Evolutionary conservation across 2,797 vertebrate genomes (phyloP), one percentile per base, ranked within the genome.

Genomic region (Columba guinea): DNA sequence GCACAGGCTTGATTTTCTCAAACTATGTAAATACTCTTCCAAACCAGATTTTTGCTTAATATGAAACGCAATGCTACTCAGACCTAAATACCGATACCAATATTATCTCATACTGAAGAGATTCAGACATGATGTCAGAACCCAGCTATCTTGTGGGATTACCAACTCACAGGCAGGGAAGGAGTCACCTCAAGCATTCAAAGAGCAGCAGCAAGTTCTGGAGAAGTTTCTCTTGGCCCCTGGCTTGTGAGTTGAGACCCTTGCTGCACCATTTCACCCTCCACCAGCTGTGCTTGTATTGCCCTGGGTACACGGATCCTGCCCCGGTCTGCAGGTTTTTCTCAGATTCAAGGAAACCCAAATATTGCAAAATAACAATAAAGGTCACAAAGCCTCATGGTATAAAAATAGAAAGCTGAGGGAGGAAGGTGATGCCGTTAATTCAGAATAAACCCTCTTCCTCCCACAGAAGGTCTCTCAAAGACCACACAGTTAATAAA

Each of bases 211-310:
- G 20, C 7, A 39, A 49, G 27, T 62, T 30, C 30, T 6, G 26
- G 46, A 81, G 52, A 88, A 69, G 62, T 37, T 52, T 26, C 28
- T 59, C 28, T 65, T 48, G 22, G 56, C 26, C 21, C 24, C 71
- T 5, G 4, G 44, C 39, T 23, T 23, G 24, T 19, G 34, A 59
- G 34, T 34, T 11, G 59, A 58, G 52, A 64, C 34, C 24, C 39
- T 9, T 0, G 0, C 16, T 28, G 23, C 44, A 37, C 16, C 35
- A 35, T 14, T 37, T n/a, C 21, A n/a, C 22, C 13, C 60, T 39
- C 30, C 16, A 4, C n/a, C 51, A 53, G 9, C 39, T 35, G 17
- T 6, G 30, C 37, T 59, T 17, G 3, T 3, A 41, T 34, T 32
- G 49, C 56, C 34, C 51, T 10, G n/a, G 44, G n/a, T 27, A 7